Base-by-base conservation (phyloP, 1,140 invertebrate genomes). In the Stenopsyche tienmushanensis region DNA sequence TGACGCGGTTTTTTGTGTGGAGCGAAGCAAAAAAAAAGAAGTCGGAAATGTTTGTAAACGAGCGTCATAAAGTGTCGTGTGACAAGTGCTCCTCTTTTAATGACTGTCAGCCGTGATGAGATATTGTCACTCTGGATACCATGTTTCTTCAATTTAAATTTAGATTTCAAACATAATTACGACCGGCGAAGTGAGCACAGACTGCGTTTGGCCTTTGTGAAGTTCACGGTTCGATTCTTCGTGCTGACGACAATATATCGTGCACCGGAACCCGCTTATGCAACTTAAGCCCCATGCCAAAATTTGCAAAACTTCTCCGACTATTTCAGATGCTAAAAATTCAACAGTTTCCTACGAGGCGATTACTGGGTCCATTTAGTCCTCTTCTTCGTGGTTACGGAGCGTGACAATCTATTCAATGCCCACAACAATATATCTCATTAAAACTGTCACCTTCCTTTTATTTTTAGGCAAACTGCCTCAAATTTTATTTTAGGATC, bases 101-200 rank as follows among this genome's bases (percentile, higher is more conserved):
- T 70, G 68, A 66, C 68, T 70, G 68, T 70, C 68, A 70, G 59
- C 62, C 63, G 68, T 70, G 68, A 70, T 70, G 68, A 70, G 68
- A 70, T 70, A 70, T 70, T 60, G 68, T 70, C 68, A 70, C 62
- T 63, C 58, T n/a, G 47, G 10, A 44, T 18, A 39, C 17, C 62
- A 21, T 29, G 34, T 63, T 17, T 29, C 26, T 34, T 29, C 24
- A 15, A 15, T 57, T 29, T 57, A 57, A 15, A 57, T 57, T 57
- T 57, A 57, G 53, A 57, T 26, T 7, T 25, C 18, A 23, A 20
- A 23, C 25, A 21, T 23, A 52, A 52, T 52, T 52, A 52, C 29
- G 29, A 34, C 5, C 29, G 29, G 29, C 29, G 29, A 47, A 47
- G 10, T 47, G 18, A 20, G 18, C 10, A 47, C 17, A 18, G 18